Base-by-base conservation (phyloP, 2,113 vertebrate genomes). In the Opisthocomus hoazin region DNA sequence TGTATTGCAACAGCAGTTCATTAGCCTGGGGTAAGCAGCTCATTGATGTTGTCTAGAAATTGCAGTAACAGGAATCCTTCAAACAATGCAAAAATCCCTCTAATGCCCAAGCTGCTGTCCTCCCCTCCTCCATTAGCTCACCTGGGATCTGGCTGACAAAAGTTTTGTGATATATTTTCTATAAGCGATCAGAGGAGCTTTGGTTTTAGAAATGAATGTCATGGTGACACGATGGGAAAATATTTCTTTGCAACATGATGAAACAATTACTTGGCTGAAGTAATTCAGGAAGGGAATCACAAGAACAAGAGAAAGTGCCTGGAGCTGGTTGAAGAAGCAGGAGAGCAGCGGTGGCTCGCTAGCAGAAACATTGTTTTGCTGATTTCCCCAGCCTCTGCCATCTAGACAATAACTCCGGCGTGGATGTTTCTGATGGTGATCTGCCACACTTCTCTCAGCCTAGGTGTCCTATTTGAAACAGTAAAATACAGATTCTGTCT, bases 201-300 rank as follows among this genome's bases (percentile, higher is more conserved):
- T 34, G 71, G 8, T 27, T 89, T 63, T 79, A 84, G 84, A 95
- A 90, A 90, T 8, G 34, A 77, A 45, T 26, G 74, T 29, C 77
- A 88, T 43, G 54, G 91, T 74, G 87, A 96, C 85, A 94, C 14
- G 78, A 94, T 95, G 95, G 94, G 94, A 96, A 96, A 95, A 87
- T 45, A 81, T 95, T 95, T 91, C 93, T 87, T 71, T 73, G 92
- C 95, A 93, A 92, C 94, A 95, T 94, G 96, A 96, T 97, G 97
- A 97, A 97, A 97, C 94, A 96, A 97, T 97, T 96, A 91, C 92
- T 96, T 95, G 97, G 97, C 97, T 97, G 96, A 90, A 97, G 89
- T 87, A 87, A 90, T 82, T 87, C 79, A 93, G 93, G 90, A 96
- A 95, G 96, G 91, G 96, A 94, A 94, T 95, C 82, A 84, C 80